A percentile compares a stretch with the other conserved stretches of the same genome.
Evolutionary conservation across 2,888 invertebrate genomes (phyloP).

Genomic region (Brenthis daphne): DNA sequence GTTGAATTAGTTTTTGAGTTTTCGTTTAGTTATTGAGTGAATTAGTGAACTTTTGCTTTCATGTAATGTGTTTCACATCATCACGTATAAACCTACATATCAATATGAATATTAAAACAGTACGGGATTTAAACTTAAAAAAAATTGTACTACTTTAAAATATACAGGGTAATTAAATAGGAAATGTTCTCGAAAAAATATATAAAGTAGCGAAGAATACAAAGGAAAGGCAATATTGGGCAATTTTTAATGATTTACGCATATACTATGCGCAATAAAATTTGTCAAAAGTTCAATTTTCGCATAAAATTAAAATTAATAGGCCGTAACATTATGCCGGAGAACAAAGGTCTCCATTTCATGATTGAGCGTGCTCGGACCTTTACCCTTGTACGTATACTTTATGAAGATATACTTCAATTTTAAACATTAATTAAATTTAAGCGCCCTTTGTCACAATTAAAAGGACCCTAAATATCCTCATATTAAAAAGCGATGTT

Average conservation of each 20-base stretch:
- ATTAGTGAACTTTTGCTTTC: too few relatives aligned
- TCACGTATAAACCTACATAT: too few relatives aligned
- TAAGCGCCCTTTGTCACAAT: constrained; percentile 18
- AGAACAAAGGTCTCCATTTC: constrained; percentile 18
- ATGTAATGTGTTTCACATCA: too few relatives aligned
- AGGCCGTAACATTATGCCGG: neutral
- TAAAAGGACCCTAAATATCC: constrained; percentile 5
- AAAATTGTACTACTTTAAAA: too few relatives aligned
- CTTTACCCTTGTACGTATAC: constrained; percentile 12
- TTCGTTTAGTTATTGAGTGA: too few relatives aligned
- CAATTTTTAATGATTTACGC: too few relatives aligned
- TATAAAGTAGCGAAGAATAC: too few relatives aligned
- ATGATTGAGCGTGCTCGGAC: constrained; percentile 14
- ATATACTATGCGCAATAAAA: neutral
- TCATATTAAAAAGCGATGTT: constrained; percentile 10
- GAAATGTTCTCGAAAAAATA: too few relatives aligned
- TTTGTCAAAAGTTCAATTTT: neutral
- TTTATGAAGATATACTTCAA: constrained; percentile 16
- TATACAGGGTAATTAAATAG: too few relatives aligned
- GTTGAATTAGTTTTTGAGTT: too few relatives aligned
- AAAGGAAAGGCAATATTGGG: neutral
- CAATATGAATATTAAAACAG: too few relatives aligned
- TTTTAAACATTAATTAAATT: constrained; percentile 22
- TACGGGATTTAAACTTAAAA: too few relatives aligned
- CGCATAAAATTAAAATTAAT: constrained; percentile 13